Base-by-base conservation (phyloP, 2,888 invertebrate species). In the Phorcus lineatus region DNA sequence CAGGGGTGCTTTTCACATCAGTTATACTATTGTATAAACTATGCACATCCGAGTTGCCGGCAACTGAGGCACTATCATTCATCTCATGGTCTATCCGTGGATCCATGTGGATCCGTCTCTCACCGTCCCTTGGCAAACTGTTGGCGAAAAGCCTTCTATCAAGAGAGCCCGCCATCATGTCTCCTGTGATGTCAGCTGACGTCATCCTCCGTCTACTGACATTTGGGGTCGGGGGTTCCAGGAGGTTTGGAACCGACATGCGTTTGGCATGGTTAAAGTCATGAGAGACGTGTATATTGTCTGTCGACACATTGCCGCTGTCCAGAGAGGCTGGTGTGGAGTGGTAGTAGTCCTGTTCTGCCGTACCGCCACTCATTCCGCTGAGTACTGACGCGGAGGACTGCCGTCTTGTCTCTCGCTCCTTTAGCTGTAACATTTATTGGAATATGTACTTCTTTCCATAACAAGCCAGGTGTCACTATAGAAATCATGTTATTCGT, bases 311-410 rank as follows among this genome's bases (percentile, higher is more conserved):
- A 74, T 79, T 53, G 22, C 79, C 79, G 28, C 74, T 74, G 74
- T 79, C 79, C 40, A 70, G 11, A 19, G 79, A 79, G 22, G 22
- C 31, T 22, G 36, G 22, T 9, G n/a, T 24, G 7, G 57, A 57
- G n/a, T 36, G 36, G 36, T 70, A 74, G 17, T 40, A 54, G 40
- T 79, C 79, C 31, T 24, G 54, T 19, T 36, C 76, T 0, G 55
- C 24, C 13, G 57, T 54, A 6, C 36, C 78, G 7, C 83, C 81
- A 17, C 80, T 81, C 74, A 80, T 82, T 66, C 82, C 76, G 1
- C 84, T 85, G 47, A 87, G 24, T 22, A 85, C 57, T 0, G 83
- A 85, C 4, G 81, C 86, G 28, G 85, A 81, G 2, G 87, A 87
- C 47, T 81, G 80, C 11, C 84, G 81, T 13, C 80, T 79, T 9